Base-by-base conservation (phyloP, 2,113 vertebrate species). In the Cygnus buccinator region DNA sequence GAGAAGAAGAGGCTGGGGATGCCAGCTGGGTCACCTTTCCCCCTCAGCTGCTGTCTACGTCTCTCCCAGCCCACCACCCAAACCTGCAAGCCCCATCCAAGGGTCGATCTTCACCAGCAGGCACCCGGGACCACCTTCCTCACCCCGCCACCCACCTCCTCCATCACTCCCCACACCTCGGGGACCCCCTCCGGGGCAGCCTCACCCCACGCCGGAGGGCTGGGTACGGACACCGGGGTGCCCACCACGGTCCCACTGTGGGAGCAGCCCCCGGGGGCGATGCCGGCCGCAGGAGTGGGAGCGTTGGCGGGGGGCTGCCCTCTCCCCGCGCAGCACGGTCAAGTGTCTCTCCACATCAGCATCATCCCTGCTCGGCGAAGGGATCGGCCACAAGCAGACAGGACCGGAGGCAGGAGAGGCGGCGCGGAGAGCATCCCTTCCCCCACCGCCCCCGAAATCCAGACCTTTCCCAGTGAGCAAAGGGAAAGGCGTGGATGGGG, bases 211-310 rank as follows among this genome's bases (percentile, higher is more conserved):
- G 13, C 61, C 10, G 9, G 5, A 62, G 50, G 73, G 31, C 37
- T 25, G 84, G 25, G 3, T 1, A 0, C 0, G 39, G 65, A 67
- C 5, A 8, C 3, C 0, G 5, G 55, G 70, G 41, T 9, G 23
- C 23, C 11, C 55, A n/a, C 12, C 5, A 4, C 18, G 29, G 46
- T 26, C 2, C 0, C 37, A 11, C 37, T 5, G 8, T 6, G 44
- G 72, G 48, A 77, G 82, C 66, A 11, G 62, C 46, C 79, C 31
- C n/a, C 10, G 1, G 0, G 68, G 68, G 82, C 2, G 4, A 62
- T 3, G 39, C 9, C 0, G 11, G 37, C 87, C 33, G 66, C 17
- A 6, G 84, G 68, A 84, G 89, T 70, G 28, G 77, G 44, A 54
- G 46, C 0, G 59, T 48, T 39, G 93, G 73, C n/a, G 5, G 58